Evolutionary conservation across 2,888 invertebrate species (phyloP), one percentile per base, ranked within the genome.

Genomic region (Hirtodrosophila histrioides): DNA sequence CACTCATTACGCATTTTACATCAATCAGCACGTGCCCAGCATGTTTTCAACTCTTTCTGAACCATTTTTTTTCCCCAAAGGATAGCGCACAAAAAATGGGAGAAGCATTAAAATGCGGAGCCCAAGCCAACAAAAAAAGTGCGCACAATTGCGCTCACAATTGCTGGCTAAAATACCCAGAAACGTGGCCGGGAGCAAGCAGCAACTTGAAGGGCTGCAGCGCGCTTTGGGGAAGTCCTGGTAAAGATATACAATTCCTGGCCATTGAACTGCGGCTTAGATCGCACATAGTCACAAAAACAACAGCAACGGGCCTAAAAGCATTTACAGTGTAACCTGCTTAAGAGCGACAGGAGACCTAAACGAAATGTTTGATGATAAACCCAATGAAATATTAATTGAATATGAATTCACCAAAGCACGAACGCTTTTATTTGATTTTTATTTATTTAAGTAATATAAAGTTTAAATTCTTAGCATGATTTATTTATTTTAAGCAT

Each of bases 1-100:
- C 86, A 64, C 86, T 87, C 83, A 87, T 83, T 83, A 87, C 71
- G 79, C 74, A 82, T 72, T 87, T 87, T 83, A 85, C 88, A 85
- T 83, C 83, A 85, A 83, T 83, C 83, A 86, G 86, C 83, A 83
- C 83, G 83, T 83, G 88, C 76, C 63, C 76, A 68, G 83, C 83
- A 85, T 87, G 64, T 69, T 82, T 71, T 56, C 53, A 81, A 75
- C 70, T 82, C 83, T 71, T 75, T 75, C 24, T 35, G 9, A 41
- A 46, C 41, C 39, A 37, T 54, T 64, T 73, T 64, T 53, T 37
- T 17, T n/a, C 51, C 48, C 17, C 23, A 58, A 37, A 27, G 29
- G 43, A 35, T n/a, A 39, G 12, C 12, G 9, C 8, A 12, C n/a
- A 37, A 23, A 11, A 63, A 50, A 40, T 23, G 36, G 6, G 2